phyloP scores from a whole-genome alignment of 2,888 invertebrate genomes.

The Prionchulus punctatus region DNA sequence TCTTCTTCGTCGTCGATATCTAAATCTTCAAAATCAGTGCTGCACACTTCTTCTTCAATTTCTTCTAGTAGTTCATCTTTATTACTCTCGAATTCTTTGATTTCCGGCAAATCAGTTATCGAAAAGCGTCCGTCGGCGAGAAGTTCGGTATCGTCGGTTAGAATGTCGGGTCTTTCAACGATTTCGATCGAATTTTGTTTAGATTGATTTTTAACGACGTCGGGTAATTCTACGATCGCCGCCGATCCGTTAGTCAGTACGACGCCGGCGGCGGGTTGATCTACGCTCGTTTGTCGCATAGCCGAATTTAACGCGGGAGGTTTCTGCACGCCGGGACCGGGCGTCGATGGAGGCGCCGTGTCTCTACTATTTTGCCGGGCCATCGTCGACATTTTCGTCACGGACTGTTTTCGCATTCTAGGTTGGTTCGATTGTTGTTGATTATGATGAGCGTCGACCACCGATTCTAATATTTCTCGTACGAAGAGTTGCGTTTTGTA shows the following conservation, averaged over 20 bases:
- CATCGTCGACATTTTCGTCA: background rate
- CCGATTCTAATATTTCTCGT: slow-evolving; percentile 10
- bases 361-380: background rate
- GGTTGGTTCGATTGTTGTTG: background rate
- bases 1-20: slow-evolving; percentile 6
- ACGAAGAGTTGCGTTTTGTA: slow-evolving; percentile 9
- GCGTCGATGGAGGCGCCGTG: background rate
- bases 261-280: background rate
- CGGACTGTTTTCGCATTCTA: background rate
- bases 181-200: too few relatives aligned
- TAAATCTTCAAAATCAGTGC: slow-evolving; percentile 11
- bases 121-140: background rate
- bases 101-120: background rate
- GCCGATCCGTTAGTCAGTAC: background rate
- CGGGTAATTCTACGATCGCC: background rate
- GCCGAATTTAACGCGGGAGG: background rate
- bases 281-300: background rate
- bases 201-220: background rate
- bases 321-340: too few relatives aligned
- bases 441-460: slow-evolving; percentile 6
- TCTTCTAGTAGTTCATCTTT: slow-evolving; percentile 7
- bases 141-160: background rate
- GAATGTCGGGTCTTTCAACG: background rate
- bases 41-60: slow-evolving; percentile 7
- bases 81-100: background rate